These are phyloP conservation scores for Drosophila elegans DNA, from an alignment of 1,140 invertebrate species.

Conservation along the genomic window DNA sequence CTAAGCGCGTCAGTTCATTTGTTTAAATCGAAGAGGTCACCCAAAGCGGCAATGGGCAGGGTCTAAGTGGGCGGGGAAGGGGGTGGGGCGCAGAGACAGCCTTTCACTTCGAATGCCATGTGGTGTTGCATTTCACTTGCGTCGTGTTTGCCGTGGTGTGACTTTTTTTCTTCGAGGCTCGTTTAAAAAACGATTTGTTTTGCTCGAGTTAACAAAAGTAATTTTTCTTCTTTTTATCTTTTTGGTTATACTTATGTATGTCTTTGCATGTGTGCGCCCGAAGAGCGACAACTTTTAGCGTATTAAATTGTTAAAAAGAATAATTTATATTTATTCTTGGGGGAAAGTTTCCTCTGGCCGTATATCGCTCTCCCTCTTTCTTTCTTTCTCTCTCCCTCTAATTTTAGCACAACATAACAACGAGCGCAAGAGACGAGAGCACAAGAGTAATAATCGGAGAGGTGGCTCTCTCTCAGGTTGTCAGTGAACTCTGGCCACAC, in stretches of 20 bases:
- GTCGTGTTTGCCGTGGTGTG: conserved; percentile 44
- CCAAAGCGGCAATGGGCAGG: not conserved
- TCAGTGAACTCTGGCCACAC: conserved; percentile 21
- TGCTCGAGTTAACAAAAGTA: conserved; percentile 74
- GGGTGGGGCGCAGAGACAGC: conserved; percentile 41
- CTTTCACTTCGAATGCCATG: conserved; percentile 68
- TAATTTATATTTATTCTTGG: conserved; percentile 45
- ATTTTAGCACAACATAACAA: conserved; percentile 14
- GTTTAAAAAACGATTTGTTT: conserved; percentile 80
- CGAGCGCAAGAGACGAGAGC: not conserved
- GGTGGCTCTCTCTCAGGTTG: conserved; percentile 16
- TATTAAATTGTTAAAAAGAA: conserved; percentile 63
- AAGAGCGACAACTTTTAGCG: conserved; percentile 46
- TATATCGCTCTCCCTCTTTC: conserved; percentile 2
- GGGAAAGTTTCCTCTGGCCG: conserved; percentile 31
- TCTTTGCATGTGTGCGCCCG: conserved; percentile 13
- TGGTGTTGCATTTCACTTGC: conserved; percentile 77
- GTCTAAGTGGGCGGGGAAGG: conserved; percentile 7
- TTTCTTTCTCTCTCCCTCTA: conserved; percentile 13
- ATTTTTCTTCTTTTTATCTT: conserved; percentile 74
- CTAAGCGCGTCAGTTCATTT: conserved; percentile 72
- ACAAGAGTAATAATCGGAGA: not conserved
- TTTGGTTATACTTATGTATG: conserved; percentile 6
- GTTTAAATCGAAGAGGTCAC: conserved; percentile 39
- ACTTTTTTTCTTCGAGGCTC: conserved; percentile 49